These are phyloP conservation scores for Champsocephalus gunnari DNA, from an alignment of 2,797 vertebrate genomes.

Conservation along the genomic window DNA sequence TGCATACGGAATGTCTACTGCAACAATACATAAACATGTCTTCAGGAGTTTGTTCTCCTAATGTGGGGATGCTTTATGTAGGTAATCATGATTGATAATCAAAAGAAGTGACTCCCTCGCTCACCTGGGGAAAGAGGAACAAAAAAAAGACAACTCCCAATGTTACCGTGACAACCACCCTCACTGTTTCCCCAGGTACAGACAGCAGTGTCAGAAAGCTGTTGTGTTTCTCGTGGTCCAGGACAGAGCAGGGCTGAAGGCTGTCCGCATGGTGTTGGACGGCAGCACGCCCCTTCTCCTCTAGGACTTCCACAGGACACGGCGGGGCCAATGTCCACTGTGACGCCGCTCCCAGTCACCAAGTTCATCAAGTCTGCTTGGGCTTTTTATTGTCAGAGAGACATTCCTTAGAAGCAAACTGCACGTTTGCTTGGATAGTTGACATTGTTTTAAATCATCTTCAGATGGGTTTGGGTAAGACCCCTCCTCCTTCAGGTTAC, in stretches of 20 bases:
- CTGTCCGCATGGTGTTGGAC: constrained; percentile 67
- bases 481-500: constrained; percentile 83
- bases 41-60: constrained; percentile 85
- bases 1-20: constrained; percentile 98
- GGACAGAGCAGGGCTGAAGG: constrained; percentile 60
- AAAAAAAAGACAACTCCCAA: constrained; percentile 68
- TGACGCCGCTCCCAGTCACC: constrained; percentile 48
- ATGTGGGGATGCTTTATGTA: constrained; percentile 83
- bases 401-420: constrained; percentile 86
- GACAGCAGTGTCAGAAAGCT: constrained; percentile 48
- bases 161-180: constrained; percentile 39
- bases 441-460: constrained; percentile 76
- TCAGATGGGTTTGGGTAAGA: constrained; percentile 73
- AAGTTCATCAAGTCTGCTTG: constrained; percentile 66
- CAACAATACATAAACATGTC: constrained; percentile 85
- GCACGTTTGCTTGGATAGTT: constrained; percentile 84
- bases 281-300: constrained; percentile 72
- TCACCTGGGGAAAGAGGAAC: constrained; percentile 53
- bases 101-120: constrained; percentile 69
- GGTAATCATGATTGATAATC: constrained; percentile 81
- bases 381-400: constrained; percentile 76
- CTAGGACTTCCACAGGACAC: constrained; percentile 81
- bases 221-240: constrained; percentile 64
- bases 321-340: constrained; percentile 62
- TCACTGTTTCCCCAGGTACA: constrained; percentile 34